Evolutionary conservation across 1,140 invertebrate genomes (phyloP).

Genomic region (Drosophila asahinai): DNA sequence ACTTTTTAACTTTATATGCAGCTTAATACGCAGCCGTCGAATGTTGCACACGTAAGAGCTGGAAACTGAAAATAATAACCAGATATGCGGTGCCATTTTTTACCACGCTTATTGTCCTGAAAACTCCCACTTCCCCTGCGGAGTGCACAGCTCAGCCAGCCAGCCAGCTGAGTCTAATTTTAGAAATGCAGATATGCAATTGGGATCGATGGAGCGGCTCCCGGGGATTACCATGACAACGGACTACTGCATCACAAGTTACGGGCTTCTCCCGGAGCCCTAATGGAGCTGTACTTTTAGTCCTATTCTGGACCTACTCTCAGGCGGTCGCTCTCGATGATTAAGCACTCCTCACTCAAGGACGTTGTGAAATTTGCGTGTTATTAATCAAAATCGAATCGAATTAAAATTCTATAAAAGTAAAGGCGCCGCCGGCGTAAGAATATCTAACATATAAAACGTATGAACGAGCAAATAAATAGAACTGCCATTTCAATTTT

Average conservation of each 20-base stretch:
- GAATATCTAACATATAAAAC: constrained; percentile 26
- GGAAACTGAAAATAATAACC: background rate
- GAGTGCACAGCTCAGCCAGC: background rate
- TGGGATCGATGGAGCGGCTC: background rate
- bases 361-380: constrained; percentile 3
- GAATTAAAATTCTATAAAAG: constrained; percentile 39
- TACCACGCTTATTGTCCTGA: no score
- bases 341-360: background rate
- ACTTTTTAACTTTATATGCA: background rate
- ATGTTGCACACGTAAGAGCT: background rate
- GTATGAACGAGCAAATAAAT: constrained; percentile 40
- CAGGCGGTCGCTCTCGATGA: constrained; percentile 5
- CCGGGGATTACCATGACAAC: constrained; percentile 38
- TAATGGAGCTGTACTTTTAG: constrained; percentile 11
- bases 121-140: background rate
- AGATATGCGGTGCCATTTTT: background rate
- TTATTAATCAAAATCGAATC: constrained; percentile 34
- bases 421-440: background rate
- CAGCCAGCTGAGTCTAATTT: constrained; percentile 28
- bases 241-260: background rate
- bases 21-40: constrained; percentile 1
- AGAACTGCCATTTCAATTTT: constrained; percentile 36
- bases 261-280: background rate
- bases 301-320: background rate
- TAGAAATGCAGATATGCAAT: constrained; percentile 33